phyloP scores from a whole-genome alignment of 2,797 vertebrate species.

The Potorous gilbertii region DNA sequence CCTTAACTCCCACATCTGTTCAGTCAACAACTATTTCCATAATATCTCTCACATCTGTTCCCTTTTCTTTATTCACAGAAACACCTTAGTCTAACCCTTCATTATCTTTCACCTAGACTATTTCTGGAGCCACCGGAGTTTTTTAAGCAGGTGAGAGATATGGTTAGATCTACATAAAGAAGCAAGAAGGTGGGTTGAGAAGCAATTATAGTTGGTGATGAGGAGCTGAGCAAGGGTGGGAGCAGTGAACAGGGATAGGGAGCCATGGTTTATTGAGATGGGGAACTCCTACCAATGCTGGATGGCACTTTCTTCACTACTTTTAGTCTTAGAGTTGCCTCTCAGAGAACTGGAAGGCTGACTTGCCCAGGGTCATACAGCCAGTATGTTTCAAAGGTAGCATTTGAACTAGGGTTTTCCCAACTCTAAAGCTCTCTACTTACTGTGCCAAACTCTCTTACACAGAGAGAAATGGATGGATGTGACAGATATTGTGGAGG shows the following conservation, averaged over 20 bases:
- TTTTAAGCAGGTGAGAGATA: neutral
- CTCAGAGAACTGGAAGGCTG: neutral
- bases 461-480: neutral
- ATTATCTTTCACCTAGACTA: neutral
- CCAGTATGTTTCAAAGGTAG: neutral
- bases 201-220: neutral
- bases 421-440: neutral
- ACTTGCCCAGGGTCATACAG: neutral
- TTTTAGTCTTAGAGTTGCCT: neutral
- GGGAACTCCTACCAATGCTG: neutral
- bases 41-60: neutral
- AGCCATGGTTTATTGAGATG: neutral
- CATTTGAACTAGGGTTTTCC: neutral
- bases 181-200: neutral
- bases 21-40: slow-evolving; percentile 9
- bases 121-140: neutral
- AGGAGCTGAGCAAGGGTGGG: neutral
- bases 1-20: neutral
- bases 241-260: neutral
- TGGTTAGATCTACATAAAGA: neutral
- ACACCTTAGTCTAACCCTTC: neutral
- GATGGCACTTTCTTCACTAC: neutral
- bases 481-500: neutral
- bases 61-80: neutral
- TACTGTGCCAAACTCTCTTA: neutral